Evolutionary conservation across 2,888 invertebrate species (phyloP).

Genomic region (Amblyjoppa proteus): DNA sequence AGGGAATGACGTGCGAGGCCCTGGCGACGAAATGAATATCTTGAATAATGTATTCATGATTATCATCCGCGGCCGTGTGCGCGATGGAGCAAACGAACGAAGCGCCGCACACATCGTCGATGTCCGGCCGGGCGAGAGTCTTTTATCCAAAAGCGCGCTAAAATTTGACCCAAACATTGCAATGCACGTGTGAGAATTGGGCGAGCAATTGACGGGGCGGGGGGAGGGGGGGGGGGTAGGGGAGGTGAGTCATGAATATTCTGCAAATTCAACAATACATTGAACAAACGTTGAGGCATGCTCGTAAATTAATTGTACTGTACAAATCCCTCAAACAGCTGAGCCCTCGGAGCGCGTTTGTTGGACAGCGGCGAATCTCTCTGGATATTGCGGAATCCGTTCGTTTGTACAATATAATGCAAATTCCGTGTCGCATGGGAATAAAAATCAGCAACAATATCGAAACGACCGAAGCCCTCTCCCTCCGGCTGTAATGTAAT

Average conservation of each 20-base stretch:
- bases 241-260: slow-evolving; percentile 72
- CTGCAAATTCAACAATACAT: slow-evolving; percentile 72
- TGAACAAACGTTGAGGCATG: slow-evolving; percentile 74
- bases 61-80: slow-evolving; percentile 6
- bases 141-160: slow-evolving; percentile 24
- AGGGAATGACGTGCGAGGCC: slow-evolving; percentile 1
- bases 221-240: not conserved
- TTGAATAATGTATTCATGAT: slow-evolving; percentile 38
- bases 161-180: slow-evolving; percentile 24
- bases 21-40: slow-evolving; percentile 9
- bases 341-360: slow-evolving; percentile 20
- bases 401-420: slow-evolving; percentile 69
- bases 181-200: not conserved
- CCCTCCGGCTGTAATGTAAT: slow-evolving; percentile 59
- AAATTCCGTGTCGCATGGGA: slow-evolving; percentile 48
- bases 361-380: not conserved
- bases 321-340: slow-evolving; percentile 62
- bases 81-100: slow-evolving; percentile 67
- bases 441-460: slow-evolving; percentile 12
- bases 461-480: not conserved
- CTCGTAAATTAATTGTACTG: slow-evolving; percentile 73
- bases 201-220: not conserved
- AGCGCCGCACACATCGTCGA: slow-evolving; percentile 20
- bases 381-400: slow-evolving; percentile 51
- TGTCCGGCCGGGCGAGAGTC: slow-evolving; percentile 21